phyloP scores from a whole-genome alignment of 2,888 invertebrate species.

The Germaria angustata region DNA sequence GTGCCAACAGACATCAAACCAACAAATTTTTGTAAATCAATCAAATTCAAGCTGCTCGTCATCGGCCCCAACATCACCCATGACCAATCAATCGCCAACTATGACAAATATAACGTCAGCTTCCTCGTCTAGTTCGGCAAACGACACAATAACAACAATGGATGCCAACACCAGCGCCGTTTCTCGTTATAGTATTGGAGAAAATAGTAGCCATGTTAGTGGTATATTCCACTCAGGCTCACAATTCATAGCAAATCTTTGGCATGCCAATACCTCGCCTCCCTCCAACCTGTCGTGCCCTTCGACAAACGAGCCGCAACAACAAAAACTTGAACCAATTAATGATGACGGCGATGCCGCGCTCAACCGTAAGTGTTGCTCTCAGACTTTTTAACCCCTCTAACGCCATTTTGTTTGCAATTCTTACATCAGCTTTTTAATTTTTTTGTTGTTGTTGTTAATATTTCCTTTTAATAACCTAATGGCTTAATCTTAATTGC shows the following conservation, averaged over 20 bases:
- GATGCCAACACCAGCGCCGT: not conserved
- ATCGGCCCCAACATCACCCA: constrained; percentile 74
- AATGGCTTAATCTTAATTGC: no score
- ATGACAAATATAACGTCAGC: constrained; percentile 18
- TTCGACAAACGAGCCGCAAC: not conserved
- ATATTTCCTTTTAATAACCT: not conserved
- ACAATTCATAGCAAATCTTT: constrained; percentile 84
- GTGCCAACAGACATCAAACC: not conserved
- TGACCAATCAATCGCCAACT: constrained; percentile 40
- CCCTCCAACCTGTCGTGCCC: constrained; percentile 31
- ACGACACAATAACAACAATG: not conserved
- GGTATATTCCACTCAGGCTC: constrained; percentile 82
- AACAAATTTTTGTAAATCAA: not conserved
- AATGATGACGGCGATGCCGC: not conserved
- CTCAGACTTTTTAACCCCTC: not conserved
- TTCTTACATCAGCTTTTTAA: not conserved
- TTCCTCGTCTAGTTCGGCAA: constrained; percentile 1
- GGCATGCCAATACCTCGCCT: constrained; percentile 81
- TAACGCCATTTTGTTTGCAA: not conserved
- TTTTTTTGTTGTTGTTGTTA: no score
- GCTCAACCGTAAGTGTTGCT: constrained; percentile 45
- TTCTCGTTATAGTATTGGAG: not conserved
- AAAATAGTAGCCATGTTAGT: constrained; percentile 57
- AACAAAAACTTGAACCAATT: not conserved
- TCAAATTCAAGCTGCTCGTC: constrained; percentile 67